Conservation (phyloP, 2,888 invertebrate species). For the Acheta domesticus region DNA sequence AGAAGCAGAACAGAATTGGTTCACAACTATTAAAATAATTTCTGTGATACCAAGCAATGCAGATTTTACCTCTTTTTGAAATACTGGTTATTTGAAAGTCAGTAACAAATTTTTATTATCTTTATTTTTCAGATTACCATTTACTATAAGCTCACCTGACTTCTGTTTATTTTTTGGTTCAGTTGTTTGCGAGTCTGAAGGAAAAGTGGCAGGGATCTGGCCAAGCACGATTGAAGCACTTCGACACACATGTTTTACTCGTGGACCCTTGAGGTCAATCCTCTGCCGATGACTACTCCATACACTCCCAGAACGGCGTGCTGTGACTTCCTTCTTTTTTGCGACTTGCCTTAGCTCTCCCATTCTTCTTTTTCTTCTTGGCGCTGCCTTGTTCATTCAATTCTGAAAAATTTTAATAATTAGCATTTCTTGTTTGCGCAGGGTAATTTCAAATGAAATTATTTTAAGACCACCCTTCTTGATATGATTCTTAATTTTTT, state of each 20-base stretch:
- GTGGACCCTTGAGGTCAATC: constrained; percentile 70
- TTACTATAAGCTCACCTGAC: too few species aligned
- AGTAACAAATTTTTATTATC: too few species aligned
- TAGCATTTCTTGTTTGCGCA: too few species aligned
- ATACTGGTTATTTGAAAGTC: too few species aligned
- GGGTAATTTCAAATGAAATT: too few species aligned
- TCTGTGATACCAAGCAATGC: neutral
- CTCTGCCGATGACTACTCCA: constrained; percentile 34
- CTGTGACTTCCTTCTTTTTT: constrained; percentile 25
- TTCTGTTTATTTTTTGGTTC: constrained; percentile 26
- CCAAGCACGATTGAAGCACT: constrained; percentile 89
- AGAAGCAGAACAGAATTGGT: too few species aligned
- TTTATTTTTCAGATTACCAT: too few species aligned
- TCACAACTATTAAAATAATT: neutral
- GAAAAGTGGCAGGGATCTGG: constrained; percentile 81
- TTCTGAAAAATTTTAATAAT: neutral
- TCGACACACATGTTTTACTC: constrained; percentile 92
- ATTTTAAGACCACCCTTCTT: too few species aligned
- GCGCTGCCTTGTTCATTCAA: neutral
- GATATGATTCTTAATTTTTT: too few species aligned
- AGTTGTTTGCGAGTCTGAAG: constrained; percentile 41
- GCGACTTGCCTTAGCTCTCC: constrained; percentile 23
- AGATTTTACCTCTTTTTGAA: neutral
- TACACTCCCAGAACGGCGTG: neutral
- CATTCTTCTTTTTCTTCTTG: constrained; percentile 27